Conservation (phyloP, 2,888 invertebrate genomes). For the Drosophila atripex region DNA sequence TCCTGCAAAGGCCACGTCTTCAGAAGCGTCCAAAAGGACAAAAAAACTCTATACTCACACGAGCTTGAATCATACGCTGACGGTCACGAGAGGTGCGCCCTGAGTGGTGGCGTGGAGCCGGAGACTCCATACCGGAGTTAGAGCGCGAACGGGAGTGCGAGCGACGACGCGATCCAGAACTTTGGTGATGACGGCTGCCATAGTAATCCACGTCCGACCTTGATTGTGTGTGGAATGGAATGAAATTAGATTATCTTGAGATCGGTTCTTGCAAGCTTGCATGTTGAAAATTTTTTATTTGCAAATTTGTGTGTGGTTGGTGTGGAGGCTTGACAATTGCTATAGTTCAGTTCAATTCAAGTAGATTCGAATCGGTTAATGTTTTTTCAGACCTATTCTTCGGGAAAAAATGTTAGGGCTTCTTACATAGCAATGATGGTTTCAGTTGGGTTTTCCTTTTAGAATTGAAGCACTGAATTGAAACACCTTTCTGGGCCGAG, state of each 20-base stretch:
- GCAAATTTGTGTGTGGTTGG: constrained; percentile 9
- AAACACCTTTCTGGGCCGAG: constrained; percentile 49
- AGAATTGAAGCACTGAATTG: constrained; percentile 9
- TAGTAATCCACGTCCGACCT: constrained; percentile 86
- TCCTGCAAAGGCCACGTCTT: constrained; percentile 58
- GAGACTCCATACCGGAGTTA: constrained; percentile 36
- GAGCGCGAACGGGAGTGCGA: constrained; percentile 41
- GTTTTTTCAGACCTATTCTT: constrained; percentile 10
- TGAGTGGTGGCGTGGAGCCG: constrained; percentile 40
- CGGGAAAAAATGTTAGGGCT: constrained; percentile 2
- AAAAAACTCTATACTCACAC: constrained; percentile 49
- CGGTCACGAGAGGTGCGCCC: constrained; percentile 49
- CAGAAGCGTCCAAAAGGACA: neutral
- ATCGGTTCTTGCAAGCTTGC: constrained; percentile 30
- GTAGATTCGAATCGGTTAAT: neutral
- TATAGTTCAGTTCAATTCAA: constrained; percentile 9
- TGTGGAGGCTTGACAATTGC: constrained; percentile 16
- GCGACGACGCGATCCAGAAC: constrained; percentile 38
- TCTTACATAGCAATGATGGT: constrained; percentile 33
- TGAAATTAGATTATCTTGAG: constrained; percentile 54
- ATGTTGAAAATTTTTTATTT: constrained; percentile 25
- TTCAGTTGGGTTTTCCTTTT: neutral
- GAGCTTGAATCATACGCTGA: constrained; percentile 55
- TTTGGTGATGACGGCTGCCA: constrained; percentile 88
- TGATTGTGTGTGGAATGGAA: constrained; percentile 51